Evolutionary conservation across 2,113 vertebrate genomes (phyloP).

Genomic region (Calyptommatus sinebrachiatus): DNA sequence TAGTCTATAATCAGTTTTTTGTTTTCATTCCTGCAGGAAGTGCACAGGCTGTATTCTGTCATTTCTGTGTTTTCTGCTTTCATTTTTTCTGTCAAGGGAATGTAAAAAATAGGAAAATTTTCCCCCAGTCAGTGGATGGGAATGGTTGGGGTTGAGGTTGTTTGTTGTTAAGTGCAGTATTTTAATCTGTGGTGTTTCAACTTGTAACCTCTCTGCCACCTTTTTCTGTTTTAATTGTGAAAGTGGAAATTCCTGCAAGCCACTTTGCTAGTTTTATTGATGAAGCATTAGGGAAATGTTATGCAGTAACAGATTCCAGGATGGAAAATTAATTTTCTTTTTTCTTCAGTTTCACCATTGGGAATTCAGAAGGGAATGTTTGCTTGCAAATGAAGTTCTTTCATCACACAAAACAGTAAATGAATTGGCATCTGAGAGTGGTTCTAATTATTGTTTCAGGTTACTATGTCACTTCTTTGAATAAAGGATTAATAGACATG

Average conservation of each 20-base stretch:
- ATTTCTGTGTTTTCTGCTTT: too few species aligned
- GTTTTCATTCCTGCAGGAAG: too few species aligned
- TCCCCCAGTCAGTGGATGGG: not conserved
- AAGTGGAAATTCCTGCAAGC: constrained; percentile 41
- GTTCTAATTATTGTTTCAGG: not conserved
- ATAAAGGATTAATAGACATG: not conserved
- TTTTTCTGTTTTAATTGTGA: constrained; percentile 28
- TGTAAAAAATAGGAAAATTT: not conserved
- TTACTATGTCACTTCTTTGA: constrained; percentile 33
- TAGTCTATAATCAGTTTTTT: too few species aligned
- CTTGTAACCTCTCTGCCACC: constrained; percentile 7
- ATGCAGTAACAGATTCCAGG: not conserved
- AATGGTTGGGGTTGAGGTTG: too few species aligned
- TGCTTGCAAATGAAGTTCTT: constrained; percentile 40
- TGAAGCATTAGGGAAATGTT: constrained; percentile 27
- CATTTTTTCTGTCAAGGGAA: too few species aligned
- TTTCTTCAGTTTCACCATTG: not conserved
- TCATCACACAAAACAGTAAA: constrained; percentile 39
- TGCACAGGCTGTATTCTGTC: too few species aligned
- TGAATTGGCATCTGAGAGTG: constrained; percentile 6
- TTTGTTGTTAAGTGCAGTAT: not conserved
- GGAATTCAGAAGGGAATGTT: constrained; percentile 44
- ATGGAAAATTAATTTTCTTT: not conserved
- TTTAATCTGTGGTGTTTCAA: constrained; percentile 40
- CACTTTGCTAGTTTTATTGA: constrained; percentile 10